These are phyloP conservation scores for Podarcis lilfordi DNA, from an alignment of 2,797 vertebrate species.

Conservation along the genomic window DNA sequence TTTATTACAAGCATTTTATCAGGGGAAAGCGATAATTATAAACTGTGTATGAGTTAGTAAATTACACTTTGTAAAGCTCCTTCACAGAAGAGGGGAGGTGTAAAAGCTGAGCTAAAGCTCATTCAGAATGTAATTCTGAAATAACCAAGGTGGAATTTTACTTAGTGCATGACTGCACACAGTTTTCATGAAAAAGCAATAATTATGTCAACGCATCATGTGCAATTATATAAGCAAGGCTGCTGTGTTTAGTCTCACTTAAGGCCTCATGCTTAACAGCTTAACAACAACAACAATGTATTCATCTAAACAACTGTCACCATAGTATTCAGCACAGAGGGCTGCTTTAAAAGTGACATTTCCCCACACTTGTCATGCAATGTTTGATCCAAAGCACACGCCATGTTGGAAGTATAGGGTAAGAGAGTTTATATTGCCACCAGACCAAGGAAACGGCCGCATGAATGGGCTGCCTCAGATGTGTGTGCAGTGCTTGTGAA, in stretches of 20 bases:
- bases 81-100: neutral
- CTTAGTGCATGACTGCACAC: neutral
- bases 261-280: neutral
- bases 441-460: neutral
- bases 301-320: neutral
- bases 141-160: conserved; percentile 5
- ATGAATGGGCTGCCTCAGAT: neutral
- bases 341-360: neutral
- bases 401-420: neutral
- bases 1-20: neutral
- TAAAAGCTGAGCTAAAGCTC: neutral
- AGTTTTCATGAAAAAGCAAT: conserved; percentile 2
- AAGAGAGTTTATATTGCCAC: neutral
- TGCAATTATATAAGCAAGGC: conserved; percentile 7
- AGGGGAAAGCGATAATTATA: conserved; percentile 1
- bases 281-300: neutral
- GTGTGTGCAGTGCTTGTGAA: neutral
- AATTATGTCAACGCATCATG: neutral
- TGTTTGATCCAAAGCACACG: neutral
- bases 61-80: neutral
- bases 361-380: too few species aligned
- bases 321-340: neutral
- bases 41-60: neutral
- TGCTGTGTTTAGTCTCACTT: neutral
- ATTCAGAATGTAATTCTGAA: conserved; percentile 5